A percentile compares a stretch with the other conserved stretches of the same genome.
Evolutionary conservation across 1,140 invertebrate species (phyloP).

Genomic region (Liolophura sinensis): DNA sequence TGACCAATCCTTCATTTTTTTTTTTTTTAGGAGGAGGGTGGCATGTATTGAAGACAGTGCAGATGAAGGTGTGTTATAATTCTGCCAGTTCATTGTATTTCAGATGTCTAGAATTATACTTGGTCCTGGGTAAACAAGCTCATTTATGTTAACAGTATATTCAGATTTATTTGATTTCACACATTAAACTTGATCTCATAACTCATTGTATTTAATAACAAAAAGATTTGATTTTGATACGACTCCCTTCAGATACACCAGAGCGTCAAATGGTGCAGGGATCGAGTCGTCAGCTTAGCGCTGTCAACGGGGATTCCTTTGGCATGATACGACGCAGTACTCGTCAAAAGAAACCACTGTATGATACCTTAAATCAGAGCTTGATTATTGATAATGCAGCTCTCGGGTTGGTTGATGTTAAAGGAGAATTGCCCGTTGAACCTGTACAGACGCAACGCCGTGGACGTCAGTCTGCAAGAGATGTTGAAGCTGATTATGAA

Average conservation of each 20-base stretch:
- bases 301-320: constrained; percentile 29
- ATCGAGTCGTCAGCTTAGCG: constrained; percentile 12
- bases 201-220: constrained; percentile 5
- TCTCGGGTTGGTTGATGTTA: constrained; percentile 57
- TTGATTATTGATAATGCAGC: constrained; percentile 56
- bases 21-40: constrained; percentile 23
- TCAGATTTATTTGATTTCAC: neutral
- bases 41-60: constrained; percentile 33
- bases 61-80: constrained; percentile 29
- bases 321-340: constrained; percentile 64
- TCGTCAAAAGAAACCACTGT: constrained; percentile 64
- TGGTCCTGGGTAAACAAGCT: neutral
- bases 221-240: constrained; percentile 10
- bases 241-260: constrained; percentile 5
- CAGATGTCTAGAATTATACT: neutral
- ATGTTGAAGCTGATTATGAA: constrained; percentile 22
- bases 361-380: constrained; percentile 39
- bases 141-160: neutral
- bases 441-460: constrained; percentile 37
- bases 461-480: constrained; percentile 18
- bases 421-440: constrained; percentile 57
- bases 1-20: neutral
- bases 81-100: neutral
- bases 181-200: neutral
- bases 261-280: constrained; percentile 3